Evolutionary conservation across 2,888 invertebrate genomes (phyloP).

Genomic region (Ecliptopera silaceata): DNA sequence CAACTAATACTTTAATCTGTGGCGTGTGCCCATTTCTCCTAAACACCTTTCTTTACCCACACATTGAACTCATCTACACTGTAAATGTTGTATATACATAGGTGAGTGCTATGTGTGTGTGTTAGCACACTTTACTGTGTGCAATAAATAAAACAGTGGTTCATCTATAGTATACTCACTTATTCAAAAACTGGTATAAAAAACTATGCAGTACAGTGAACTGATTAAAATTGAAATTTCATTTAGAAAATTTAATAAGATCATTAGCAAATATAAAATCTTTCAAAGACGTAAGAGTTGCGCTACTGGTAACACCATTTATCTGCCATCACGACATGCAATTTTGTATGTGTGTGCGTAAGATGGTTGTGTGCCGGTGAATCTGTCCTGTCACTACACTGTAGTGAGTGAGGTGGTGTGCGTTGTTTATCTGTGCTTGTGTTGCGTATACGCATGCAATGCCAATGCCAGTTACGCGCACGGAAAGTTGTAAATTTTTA

Average conservation of each 20-base stretch:
- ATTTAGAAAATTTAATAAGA: background rate
- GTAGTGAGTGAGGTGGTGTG: constrained; percentile 18
- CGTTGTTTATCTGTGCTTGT: constrained; percentile 52
- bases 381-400: constrained; percentile 25
- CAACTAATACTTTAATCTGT: constrained; percentile 35
- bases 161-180: background rate
- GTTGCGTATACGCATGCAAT: constrained; percentile 81
- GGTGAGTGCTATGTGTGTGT: constrained; percentile 26
- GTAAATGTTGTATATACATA: constrained; percentile 17
- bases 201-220: no score
- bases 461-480: constrained; percentile 76
- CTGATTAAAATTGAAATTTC: no score
- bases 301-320: constrained; percentile 5
- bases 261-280: background rate
- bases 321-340: constrained; percentile 17
- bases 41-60: constrained; percentile 81
- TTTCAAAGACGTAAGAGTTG: constrained; percentile 5
- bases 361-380: constrained; percentile 34
- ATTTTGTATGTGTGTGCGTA: constrained; percentile 46
- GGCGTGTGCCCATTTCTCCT: constrained; percentile 76
- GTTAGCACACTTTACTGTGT: background rate
- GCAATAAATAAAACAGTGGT: background rate
- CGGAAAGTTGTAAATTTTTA: constrained; percentile 65
- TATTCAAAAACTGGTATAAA: no score
- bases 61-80: constrained; percentile 42